phyloP scores from a whole-genome alignment of 2,888 invertebrate species.

The Coenonympha arcania region DNA sequence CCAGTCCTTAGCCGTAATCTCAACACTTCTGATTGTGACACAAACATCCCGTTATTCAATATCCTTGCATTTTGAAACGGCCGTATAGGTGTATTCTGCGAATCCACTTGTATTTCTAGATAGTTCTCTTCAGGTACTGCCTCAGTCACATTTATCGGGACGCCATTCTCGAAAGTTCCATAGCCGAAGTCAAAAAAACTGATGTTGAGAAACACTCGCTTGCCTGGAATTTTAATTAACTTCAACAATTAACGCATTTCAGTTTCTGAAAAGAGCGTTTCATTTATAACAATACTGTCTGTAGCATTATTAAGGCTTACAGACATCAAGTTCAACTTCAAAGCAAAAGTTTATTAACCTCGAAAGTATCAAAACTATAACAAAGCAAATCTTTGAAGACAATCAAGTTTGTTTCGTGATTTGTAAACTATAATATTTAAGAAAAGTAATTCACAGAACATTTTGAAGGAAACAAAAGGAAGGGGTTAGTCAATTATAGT shows the following conservation, averaged over 20 bases:
- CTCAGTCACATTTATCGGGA: conserved; percentile 49
- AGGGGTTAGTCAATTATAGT: no score
- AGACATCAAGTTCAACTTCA: no score
- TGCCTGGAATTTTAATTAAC: conserved; percentile 45
- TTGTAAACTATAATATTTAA: no score
- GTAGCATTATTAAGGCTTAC: no score
- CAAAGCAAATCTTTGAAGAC: no score
- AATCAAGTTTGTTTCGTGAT: no score
- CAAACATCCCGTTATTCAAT: conserved; percentile 78
- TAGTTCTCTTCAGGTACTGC: conserved; percentile 56
- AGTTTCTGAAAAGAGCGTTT: no score
- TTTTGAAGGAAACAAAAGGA: not conserved
- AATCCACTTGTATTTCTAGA: conserved; percentile 74
- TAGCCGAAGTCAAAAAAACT: conserved; percentile 74
- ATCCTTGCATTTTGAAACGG: conserved; percentile 73
- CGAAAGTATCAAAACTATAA: no score
- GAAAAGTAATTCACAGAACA: no score
- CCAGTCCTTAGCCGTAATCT: conserved; percentile 78
- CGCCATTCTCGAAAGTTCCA: conserved; percentile 55
- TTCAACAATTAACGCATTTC: no score
- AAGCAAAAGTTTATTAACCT: no score
- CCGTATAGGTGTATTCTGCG: conserved; percentile 67
- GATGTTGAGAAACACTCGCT: conserved; percentile 81
- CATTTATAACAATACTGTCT: no score
- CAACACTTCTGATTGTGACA: conserved; percentile 77